These are phyloP conservation scores for Turdus rufiventris DNA, from an alignment of 2,113 vertebrate species.

Conservation along the genomic window DNA sequence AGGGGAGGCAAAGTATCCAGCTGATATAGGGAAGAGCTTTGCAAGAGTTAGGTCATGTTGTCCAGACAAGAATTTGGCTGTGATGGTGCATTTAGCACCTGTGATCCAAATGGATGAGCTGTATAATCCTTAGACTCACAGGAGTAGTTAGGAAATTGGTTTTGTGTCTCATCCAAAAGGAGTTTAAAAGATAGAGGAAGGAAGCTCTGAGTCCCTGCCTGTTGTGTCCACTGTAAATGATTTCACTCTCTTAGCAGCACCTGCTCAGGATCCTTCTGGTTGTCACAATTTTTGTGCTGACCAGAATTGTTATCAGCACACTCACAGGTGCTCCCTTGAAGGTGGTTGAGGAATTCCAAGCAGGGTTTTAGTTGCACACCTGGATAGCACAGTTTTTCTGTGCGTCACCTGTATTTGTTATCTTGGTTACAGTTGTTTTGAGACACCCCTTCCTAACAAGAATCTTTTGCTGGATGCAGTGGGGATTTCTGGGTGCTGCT, in stretches of 20 bases:
- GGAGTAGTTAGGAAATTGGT: not conserved
- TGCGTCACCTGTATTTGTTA: not conserved
- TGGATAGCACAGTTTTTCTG: not conserved
- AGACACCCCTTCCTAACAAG: not conserved
- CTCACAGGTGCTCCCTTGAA: not conserved
- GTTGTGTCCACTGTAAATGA: not conserved
- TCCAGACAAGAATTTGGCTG: not conserved
- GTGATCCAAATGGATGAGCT: not conserved
- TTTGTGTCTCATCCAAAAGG: not conserved
- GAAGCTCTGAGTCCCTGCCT: not conserved
- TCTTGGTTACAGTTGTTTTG: too few species aligned
- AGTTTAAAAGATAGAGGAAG: not conserved
- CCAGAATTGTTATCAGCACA: not conserved
- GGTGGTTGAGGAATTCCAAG: not conserved
- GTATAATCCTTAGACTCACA: not conserved
- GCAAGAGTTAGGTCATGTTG: not conserved
- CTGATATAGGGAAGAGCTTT: not conserved
- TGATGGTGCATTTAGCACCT: not conserved
- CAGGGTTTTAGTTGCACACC: not conserved
- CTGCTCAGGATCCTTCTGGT: not conserved
- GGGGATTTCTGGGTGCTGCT: not conserved
- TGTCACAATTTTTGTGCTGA: not conserved
- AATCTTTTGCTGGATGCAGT: rapidly evolving
- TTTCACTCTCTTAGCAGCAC: not conserved
- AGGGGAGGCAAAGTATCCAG: not conserved